Evolutionary conservation across 2,888 invertebrate genomes (phyloP).

Genomic region (Lasioglossum figueresi): DNA sequence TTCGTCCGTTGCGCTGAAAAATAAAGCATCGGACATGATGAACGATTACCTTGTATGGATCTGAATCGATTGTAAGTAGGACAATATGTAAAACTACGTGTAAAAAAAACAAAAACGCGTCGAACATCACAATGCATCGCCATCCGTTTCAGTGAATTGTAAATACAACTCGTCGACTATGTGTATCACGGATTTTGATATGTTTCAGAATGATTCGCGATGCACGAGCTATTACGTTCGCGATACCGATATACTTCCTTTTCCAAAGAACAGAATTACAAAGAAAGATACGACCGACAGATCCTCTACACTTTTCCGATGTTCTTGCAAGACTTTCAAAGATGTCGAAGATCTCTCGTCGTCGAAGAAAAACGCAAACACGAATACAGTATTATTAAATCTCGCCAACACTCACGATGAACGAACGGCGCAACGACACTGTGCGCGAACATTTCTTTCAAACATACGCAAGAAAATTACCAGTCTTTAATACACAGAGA

Average conservation of each 20-base stretch:
- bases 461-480: neutral
- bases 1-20: neutral
- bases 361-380: neutral
- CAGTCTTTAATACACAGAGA: neutral
- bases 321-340: neutral
- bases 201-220: neutral
- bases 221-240: neutral
- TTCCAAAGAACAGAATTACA: slow-evolving; percentile 2
- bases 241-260: neutral
- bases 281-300: slow-evolving; percentile 24
- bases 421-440: slow-evolving; percentile 7
- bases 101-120: slow-evolving; percentile 20
- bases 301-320: neutral
- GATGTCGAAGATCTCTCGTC: slow-evolving; percentile 22
- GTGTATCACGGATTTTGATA: slow-evolving; percentile 40
- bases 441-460: neutral
- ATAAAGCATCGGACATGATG: neutral
- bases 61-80: slow-evolving; percentile 19
- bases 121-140: slow-evolving; percentile 13
- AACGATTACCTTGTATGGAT: slow-evolving; percentile 24
- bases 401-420: neutral
- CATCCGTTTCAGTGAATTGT: slow-evolving; percentile 33
- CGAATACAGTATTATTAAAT: slow-evolving; percentile 34
- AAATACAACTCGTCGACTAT: slow-evolving; percentile 34
- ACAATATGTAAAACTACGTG: slow-evolving; percentile 9